phyloP scores from a whole-genome alignment of 2,888 invertebrate species.

The Leucoma salicis region DNA sequence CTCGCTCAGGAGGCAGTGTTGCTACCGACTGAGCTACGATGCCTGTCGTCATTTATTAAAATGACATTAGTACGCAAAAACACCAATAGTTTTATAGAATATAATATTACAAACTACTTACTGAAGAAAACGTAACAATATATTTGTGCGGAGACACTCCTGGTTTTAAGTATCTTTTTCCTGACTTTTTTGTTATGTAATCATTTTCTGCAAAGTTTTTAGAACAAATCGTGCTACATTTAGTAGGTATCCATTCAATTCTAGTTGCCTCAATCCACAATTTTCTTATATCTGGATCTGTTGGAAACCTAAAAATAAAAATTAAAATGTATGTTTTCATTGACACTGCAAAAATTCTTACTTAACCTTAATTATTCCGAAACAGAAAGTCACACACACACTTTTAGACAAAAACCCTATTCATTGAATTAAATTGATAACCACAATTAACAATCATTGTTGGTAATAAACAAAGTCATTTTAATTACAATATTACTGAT shows the following conservation, averaged over 20 bases:
- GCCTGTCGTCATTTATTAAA: no score
- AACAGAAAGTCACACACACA: not conserved
- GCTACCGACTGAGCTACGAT: no score
- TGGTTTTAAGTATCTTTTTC: slow-evolving; percentile 10
- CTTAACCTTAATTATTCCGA: no score
- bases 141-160: slow-evolving; percentile 3
- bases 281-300: not conserved
- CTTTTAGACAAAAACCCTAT: not conserved
- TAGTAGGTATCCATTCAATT: slow-evolving; percentile 8
- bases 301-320: slow-evolving; percentile 1
- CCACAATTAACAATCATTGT: not conserved
- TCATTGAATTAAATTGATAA: not conserved
- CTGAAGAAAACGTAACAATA: slow-evolving; percentile 7
- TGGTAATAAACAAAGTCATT: no score
- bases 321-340: not conserved
- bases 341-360: not conserved
- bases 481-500: slow-evolving; percentile 1
- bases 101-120: slow-evolving; percentile 5
- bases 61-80: no score
- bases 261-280: slow-evolving; percentile 5
- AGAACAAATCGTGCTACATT: slow-evolving; percentile 8
- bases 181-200: slow-evolving; percentile 9
- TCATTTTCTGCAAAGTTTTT: slow-evolving; percentile 9
- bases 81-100: not conserved
- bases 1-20: no score